phyloP scores from a whole-genome alignment of 2,797 vertebrate genomes.

The Syngnathus acus region DNA sequence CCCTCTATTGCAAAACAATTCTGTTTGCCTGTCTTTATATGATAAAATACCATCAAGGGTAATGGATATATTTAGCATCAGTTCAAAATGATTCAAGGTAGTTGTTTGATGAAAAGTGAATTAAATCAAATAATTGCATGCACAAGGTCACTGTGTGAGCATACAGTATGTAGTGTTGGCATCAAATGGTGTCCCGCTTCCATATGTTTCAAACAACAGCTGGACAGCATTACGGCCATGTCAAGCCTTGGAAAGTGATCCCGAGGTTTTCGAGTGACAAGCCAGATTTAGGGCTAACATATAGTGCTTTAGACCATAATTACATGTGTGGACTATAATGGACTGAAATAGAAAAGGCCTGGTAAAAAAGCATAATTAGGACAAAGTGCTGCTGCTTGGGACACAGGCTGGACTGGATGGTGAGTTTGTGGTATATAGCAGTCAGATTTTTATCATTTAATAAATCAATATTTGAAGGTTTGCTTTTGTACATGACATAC shows the following conservation, averaged over 20 bases:
- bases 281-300: conserved; percentile 60
- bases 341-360: conserved; percentile 57
- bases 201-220: conserved; percentile 50
- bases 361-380: conserved; percentile 55
- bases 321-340: conserved; percentile 51
- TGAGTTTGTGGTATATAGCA: conserved; percentile 13
- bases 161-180: conserved; percentile 17
- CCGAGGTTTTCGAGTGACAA: conserved; percentile 55
- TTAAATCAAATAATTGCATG: conserved; percentile 5
- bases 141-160: conserved; percentile 1
- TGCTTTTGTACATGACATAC: background rate
- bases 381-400: conserved; percentile 36
- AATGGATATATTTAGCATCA: background rate
- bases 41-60: background rate
- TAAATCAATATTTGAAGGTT: conserved; percentile 10
- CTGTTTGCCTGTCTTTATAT: too few species aligned
- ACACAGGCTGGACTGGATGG: conserved; percentile 4
- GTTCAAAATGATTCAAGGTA: background rate
- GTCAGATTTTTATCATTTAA: background rate
- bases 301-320: conserved; percentile 66
- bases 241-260: conserved; percentile 46
- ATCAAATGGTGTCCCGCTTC: conserved; percentile 35
- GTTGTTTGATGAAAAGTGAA: background rate
- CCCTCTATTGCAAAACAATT: background rate
- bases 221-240: conserved; percentile 56